Evolutionary conservation across 2,888 invertebrate species (phyloP).

Genomic region (Lottia scabra): DNA sequence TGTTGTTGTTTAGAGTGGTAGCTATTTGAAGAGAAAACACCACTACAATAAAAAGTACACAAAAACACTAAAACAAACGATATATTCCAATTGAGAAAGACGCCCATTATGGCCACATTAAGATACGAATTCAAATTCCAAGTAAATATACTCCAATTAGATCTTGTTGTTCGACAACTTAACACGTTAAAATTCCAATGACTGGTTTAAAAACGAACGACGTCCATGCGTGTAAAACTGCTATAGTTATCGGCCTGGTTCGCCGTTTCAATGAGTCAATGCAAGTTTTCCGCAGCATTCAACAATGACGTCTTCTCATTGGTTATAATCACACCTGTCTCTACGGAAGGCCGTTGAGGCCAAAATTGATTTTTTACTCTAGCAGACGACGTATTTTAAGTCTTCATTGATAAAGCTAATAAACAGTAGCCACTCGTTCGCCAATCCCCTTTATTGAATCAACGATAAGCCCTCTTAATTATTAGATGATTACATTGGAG

Average conservation of each 20-base stretch:
- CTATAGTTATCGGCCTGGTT: too few relatives aligned
- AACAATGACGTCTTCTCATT: neutral
- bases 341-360: too few relatives aligned
- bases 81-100: neutral
- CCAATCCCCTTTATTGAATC: too few relatives aligned
- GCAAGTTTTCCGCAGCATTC: neutral
- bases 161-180: neutral
- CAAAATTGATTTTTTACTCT: too few relatives aligned
- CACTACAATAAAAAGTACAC: neutral
- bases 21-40: neutral
- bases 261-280: too few relatives aligned
- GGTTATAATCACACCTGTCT: neutral
- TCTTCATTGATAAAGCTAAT: too few relatives aligned
- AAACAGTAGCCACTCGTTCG: too few relatives aligned
- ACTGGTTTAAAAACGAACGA: too few relatives aligned
- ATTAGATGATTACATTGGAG: too few relatives aligned
- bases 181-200: neutral
- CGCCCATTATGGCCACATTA: conserved; percentile 4
- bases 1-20: neutral
- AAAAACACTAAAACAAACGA: neutral
- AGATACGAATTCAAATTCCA: neutral
- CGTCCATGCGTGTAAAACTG: too few relatives aligned
- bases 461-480: too few relatives aligned
- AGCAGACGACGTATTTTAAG: too few relatives aligned
- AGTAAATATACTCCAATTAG: neutral